Evolutionary conservation across 1,140 invertebrate species (phyloP).

Genomic region (Schlechtendalia chinensis): DNA sequence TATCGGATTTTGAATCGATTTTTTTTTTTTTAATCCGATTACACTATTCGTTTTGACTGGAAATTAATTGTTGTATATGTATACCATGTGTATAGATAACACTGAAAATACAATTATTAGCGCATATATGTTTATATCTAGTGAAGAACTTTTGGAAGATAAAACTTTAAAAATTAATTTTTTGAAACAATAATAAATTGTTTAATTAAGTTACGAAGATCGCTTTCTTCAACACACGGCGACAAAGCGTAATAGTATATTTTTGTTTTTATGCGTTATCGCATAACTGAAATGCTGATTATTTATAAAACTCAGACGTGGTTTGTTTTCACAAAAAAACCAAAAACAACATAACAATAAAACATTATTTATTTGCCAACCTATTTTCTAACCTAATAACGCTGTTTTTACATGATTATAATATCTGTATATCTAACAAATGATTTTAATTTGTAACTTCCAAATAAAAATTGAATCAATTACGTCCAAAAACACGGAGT

Average conservation of each 20-base stretch:
- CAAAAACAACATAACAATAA: background rate
- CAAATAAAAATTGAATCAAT: too few species aligned
- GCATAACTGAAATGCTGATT: background rate
- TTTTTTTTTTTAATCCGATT: too few species aligned
- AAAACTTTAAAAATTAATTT: slow-evolving; percentile 25
- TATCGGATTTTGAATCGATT: too few species aligned
- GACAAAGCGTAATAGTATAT: background rate
- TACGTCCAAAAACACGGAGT: too few species aligned
- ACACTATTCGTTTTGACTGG: too few species aligned
- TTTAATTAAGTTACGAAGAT: slow-evolving; percentile 4
- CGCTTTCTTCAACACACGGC: background rate
- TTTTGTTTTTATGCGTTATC: slow-evolving; percentile 1
- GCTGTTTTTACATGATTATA: too few species aligned
- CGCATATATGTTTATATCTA: too few species aligned
- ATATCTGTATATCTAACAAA: too few species aligned
- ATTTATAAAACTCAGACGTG: slow-evolving; percentile 4
- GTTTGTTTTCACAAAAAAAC: background rate
- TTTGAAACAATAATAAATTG: slow-evolving; percentile 1
- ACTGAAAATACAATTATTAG: background rate
- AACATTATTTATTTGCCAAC: too few species aligned
- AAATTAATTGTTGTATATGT: too few species aligned
- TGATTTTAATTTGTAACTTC: too few species aligned
- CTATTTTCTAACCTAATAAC: too few species aligned
- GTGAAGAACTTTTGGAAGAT: slow-evolving; percentile 5
- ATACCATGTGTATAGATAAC: background rate